phyloP scores from a whole-genome alignment of 2,888 invertebrate genomes.

The Lymantria dispar region DNA sequence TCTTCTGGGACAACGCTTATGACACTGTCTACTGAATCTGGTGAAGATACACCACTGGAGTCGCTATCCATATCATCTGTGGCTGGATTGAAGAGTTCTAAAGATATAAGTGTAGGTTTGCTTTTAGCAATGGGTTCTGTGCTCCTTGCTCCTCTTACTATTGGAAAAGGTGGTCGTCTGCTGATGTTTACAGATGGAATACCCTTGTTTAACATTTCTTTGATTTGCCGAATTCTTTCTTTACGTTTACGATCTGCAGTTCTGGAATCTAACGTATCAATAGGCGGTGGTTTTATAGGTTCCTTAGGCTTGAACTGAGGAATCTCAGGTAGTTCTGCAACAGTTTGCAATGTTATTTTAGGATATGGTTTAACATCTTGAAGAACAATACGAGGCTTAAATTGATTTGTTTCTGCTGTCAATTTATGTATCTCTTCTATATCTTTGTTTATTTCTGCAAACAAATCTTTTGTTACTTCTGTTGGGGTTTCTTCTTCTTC shows the following conservation, averaged over 20 bases:
- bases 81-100: slow-evolving; percentile 94
- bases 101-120: slow-evolving; percentile 88
- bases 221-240: slow-evolving; percentile 86
- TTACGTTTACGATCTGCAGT: slow-evolving; percentile 81
- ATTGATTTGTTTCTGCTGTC: slow-evolving; percentile 69
- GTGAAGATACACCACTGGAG: slow-evolving; percentile 93
- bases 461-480: slow-evolving; percentile 62
- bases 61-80: slow-evolving; percentile 95
- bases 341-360: slow-evolving; percentile 84
- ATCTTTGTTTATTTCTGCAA: slow-evolving; percentile 74
- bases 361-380: slow-evolving; percentile 78
- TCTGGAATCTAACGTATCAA: slow-evolving; percentile 67
- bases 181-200: slow-evolving; percentile 82
- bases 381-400: slow-evolving; percentile 65
- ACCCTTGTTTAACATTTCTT: slow-evolving; percentile 86
- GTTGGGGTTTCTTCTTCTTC: slow-evolving; percentile 70
- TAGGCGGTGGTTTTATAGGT: slow-evolving; percentile 51
- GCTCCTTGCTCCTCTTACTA: slow-evolving; percentile 86
- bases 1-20: slow-evolving; percentile 89
- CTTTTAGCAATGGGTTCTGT: slow-evolving; percentile 84
- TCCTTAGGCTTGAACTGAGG: slow-evolving; percentile 79
- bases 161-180: slow-evolving; percentile 83
- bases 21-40: slow-evolving; percentile 93
- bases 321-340: slow-evolving; percentile 84
- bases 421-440: slow-evolving; percentile 77